A percentile compares a stretch with the other conserved stretches of the same genome.
Conservation (phyloP, 2,888 invertebrate species). For the Amphimallon solstitiale region DNA sequence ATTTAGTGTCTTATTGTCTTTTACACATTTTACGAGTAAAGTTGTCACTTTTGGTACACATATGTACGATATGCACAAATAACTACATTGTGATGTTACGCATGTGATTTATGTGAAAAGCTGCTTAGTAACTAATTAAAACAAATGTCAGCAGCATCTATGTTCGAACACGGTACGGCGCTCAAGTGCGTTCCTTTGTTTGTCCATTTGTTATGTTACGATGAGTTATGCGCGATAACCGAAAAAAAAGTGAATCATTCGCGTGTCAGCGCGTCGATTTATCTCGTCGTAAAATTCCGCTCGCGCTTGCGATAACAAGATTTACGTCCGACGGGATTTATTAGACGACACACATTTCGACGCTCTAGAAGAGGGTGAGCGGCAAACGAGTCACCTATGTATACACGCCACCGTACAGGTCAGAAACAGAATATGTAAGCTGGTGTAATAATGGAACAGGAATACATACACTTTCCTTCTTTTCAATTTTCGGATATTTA, state of each 20-base stretch:
- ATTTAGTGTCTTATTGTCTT: neutral
- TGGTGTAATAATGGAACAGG: neutral
- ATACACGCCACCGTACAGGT: neutral
- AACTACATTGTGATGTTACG: neutral
- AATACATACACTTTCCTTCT: too few species aligned
- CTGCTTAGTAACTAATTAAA: constrained; percentile 30
- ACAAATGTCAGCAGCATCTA: constrained; percentile 15
- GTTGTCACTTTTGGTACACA: neutral
- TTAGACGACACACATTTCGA: constrained; percentile 34
- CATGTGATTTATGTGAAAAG: constrained; percentile 23
- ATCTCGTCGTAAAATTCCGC: constrained; percentile 36
- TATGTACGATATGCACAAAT: neutral
- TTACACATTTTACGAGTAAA: neutral
- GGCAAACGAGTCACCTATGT: constrained; percentile 24
- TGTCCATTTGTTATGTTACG: constrained; percentile 32
- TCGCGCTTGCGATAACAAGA: constrained; percentile 37
- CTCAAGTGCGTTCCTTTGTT: constrained; percentile 31
- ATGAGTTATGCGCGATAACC: constrained; percentile 34
- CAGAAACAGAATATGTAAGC: constrained; percentile 2
- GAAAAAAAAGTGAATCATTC: constrained; percentile 35
- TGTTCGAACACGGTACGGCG: neutral
- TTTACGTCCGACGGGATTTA: constrained; percentile 36
- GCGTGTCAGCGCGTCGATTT: constrained; percentile 36
- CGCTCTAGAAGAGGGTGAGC: constrained; percentile 19
- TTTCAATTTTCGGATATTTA: too few species aligned